These are phyloP conservation scores for Acronicta alni DNA, from an alignment of 2,888 invertebrate genomes.

Conservation along the genomic window DNA sequence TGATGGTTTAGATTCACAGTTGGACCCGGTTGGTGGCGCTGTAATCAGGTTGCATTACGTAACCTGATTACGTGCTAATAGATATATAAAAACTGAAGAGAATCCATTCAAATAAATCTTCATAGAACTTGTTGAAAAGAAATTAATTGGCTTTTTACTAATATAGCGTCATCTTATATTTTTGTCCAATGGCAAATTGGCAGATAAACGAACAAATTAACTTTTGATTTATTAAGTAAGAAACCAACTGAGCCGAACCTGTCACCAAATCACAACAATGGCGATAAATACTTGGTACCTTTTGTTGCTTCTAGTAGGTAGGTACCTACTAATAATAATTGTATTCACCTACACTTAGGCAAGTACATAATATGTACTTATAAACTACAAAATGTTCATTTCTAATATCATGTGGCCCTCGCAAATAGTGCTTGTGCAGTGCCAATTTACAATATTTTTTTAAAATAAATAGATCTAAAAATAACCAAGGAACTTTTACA, in stretches of 20 bases:
- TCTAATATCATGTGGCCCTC: slow-evolving; percentile 46
- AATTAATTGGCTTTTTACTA: too few species aligned
- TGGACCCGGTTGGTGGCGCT: too few species aligned
- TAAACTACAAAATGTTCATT: slow-evolving; percentile 52
- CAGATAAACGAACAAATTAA: slow-evolving; percentile 16
- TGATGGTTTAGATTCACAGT: too few species aligned
- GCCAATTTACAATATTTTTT: slow-evolving; percentile 34
- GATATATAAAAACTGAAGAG: too few species aligned
- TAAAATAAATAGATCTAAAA: slow-evolving; percentile 57
- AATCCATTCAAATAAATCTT: neutral
- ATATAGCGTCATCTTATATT: too few species aligned
- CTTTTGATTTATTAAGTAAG: slow-evolving; percentile 7
- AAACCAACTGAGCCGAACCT: slow-evolving; percentile 31
- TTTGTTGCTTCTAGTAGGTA: slow-evolving; percentile 25
- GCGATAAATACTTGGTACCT: slow-evolving; percentile 19
- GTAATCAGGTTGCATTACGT: too few species aligned
- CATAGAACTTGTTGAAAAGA: neutral
- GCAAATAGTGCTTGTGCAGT: slow-evolving; percentile 55
- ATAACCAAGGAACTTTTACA: slow-evolving; percentile 55
- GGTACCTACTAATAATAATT: slow-evolving; percentile 26
- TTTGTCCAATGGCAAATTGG: too few species aligned
- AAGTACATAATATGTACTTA: slow-evolving; percentile 7
- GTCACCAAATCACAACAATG: slow-evolving; percentile 38
- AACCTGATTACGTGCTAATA: too few species aligned
- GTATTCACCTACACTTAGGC: slow-evolving; percentile 23